A percentile compares a stretch with the other conserved stretches of the same genome.
phyloP scores from a whole-genome alignment of 2,797 vertebrate genomes.

The Sphenodon punctatus region DNA sequence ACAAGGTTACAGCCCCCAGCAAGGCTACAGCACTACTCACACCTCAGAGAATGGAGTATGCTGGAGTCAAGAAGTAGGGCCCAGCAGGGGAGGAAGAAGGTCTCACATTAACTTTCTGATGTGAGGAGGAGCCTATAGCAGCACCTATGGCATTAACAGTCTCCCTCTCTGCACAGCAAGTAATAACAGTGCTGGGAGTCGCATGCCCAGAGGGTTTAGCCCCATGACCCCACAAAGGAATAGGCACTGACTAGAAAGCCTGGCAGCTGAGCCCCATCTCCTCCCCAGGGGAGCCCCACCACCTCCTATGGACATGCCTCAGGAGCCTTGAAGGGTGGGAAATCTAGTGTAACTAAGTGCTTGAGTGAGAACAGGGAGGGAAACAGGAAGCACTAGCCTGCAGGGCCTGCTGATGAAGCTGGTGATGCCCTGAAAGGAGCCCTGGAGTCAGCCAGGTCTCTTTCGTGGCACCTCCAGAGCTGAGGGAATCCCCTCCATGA shows the following conservation, averaged over 20 bases:
- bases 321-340: not conserved
- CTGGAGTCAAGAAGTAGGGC: not conserved
- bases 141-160: too few relatives aligned
- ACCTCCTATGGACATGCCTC: not conserved
- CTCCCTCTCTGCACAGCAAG: too few relatives aligned
- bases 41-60: not conserved
- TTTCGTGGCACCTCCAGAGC: not conserved
- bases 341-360: not conserved
- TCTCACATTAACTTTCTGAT: too few relatives aligned
- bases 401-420: not conserved
- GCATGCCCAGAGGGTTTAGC: not conserved
- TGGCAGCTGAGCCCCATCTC: too few relatives aligned
- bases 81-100: not conserved
- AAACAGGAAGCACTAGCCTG: not conserved
- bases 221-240: not conserved
- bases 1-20: too few relatives aligned
- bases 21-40: not conserved
- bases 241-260: not conserved
- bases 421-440: not conserved
- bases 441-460: not conserved
- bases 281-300: too few relatives aligned
- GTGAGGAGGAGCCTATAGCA: too few relatives aligned
- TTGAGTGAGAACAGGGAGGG: not conserved
- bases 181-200: too few relatives aligned
- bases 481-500: not conserved